These are phyloP conservation scores for Mystacides longicornis DNA, from an alignment of 2,888 invertebrate species.

Conservation along the genomic window DNA sequence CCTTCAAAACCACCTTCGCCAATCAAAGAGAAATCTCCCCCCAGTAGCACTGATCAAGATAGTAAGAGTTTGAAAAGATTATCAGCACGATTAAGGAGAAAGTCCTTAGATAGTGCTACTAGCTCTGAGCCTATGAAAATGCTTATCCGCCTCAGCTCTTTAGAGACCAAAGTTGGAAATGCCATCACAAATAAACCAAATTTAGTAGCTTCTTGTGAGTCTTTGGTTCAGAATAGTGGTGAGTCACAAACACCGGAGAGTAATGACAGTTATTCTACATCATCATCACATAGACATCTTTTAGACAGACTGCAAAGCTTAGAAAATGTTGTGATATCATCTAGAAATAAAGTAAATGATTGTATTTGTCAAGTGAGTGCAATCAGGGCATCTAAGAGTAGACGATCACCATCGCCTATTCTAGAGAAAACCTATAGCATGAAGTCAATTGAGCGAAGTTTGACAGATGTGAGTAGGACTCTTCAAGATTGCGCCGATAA, in stretches of 20 bases:
- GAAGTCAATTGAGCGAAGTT: conserved; percentile 55
- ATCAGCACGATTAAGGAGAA: conserved; percentile 56
- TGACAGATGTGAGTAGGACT: conserved; percentile 55
- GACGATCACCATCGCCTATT: conserved; percentile 57
- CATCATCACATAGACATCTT: conserved; percentile 48
- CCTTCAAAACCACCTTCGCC: conserved; percentile 49
- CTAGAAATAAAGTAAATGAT: conserved; percentile 60
- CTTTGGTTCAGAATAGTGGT: conserved; percentile 42
- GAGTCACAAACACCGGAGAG: conserved; percentile 38
- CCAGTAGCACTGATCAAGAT: conserved; percentile 38
- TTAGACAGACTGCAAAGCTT: conserved; percentile 53
- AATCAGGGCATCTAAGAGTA: conserved; percentile 54
- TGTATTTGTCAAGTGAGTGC: conserved; percentile 58
- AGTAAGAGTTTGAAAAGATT: conserved; percentile 47
- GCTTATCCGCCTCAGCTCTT: conserved; percentile 63
- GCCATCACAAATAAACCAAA: conserved; percentile 42
- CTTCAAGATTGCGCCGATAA: conserved; percentile 53
- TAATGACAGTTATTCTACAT: conserved; percentile 36
- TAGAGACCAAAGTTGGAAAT: conserved; percentile 70
- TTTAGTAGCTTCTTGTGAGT: conserved; percentile 52
- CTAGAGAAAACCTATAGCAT: conserved; percentile 58
- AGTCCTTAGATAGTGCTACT: conserved; percentile 71
- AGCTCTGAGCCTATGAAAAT: conserved; percentile 76
- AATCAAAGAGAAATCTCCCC: conserved; percentile 49
- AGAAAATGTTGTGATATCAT: conserved; percentile 55